Evolutionary conservation across 2,888 invertebrate species (phyloP).

Genomic region (Pemphredon lugubris): DNA sequence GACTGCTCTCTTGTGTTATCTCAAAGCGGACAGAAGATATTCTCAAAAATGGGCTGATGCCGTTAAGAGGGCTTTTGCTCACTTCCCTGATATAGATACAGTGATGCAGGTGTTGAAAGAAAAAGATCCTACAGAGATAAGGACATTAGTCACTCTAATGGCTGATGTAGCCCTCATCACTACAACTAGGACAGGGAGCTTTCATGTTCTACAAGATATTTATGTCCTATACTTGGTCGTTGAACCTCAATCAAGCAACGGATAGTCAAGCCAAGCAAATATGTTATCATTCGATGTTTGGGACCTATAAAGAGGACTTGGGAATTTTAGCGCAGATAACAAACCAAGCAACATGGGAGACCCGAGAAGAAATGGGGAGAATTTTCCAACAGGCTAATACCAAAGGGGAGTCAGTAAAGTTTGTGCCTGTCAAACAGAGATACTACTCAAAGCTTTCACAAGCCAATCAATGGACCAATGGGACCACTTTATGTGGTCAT

Average conservation of each 20-base stretch:
- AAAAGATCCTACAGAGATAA: too few species aligned
- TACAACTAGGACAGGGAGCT: slow-evolving; percentile 2
- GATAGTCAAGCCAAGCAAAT: slow-evolving; percentile 7
- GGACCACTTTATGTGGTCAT: too few species aligned
- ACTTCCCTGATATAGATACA: too few species aligned
- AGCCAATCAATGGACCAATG: slow-evolving; percentile 4
- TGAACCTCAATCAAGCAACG: not conserved
- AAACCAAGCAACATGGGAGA: not conserved
- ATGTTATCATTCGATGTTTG: slow-evolving; percentile 9
- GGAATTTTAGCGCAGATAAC: not conserved
- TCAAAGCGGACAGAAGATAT: too few species aligned
- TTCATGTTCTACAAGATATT: slow-evolving; percentile 8
- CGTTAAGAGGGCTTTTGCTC: too few species aligned
- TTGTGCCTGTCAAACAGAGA: not conserved
- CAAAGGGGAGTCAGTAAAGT: not conserved
- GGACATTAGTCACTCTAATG: too few species aligned
- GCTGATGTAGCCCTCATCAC: too few species aligned
- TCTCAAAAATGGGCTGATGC: too few species aligned
- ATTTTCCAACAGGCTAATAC: slow-evolving; percentile 1
- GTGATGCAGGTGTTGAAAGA: too few species aligned
- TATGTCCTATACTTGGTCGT: not conserved
- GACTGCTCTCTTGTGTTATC: too few species aligned
- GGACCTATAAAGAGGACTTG: slow-evolving; percentile 6
- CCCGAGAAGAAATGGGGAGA: slow-evolving; percentile 1
- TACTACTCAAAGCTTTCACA: not conserved